phyloP scores from a whole-genome alignment of 1,140 invertebrate species.

The Reticulitermes speratus region DNA sequence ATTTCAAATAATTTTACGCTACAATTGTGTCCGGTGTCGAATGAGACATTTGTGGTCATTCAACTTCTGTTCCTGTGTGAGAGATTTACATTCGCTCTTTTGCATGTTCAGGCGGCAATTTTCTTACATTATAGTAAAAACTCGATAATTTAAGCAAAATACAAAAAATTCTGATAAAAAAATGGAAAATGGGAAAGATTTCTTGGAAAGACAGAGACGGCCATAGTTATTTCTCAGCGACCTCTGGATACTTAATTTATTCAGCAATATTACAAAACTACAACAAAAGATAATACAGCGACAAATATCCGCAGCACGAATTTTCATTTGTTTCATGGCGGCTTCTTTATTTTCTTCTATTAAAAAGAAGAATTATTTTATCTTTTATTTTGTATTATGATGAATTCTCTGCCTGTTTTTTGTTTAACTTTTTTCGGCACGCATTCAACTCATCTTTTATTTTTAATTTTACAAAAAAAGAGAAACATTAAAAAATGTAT shows the following conservation, averaged over 20 bases:
- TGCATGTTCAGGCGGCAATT: no score
- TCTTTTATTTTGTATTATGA: conserved; percentile 18
- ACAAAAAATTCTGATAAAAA: no score
- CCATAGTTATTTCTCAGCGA: background rate
- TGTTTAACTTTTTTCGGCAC: background rate
- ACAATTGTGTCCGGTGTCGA: no score
- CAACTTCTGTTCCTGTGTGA: no score
- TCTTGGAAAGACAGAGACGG: background rate
- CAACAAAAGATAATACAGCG: background rate
- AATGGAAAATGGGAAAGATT: no score
- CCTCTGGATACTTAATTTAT: background rate
- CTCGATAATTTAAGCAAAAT: no score
- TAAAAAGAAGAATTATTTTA: background rate
- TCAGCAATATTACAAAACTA: background rate
- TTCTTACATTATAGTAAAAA: no score
- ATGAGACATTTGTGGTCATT: no score
- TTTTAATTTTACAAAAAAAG: conserved; percentile 11
- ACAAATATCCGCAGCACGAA: background rate
- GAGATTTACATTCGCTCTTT: no score
- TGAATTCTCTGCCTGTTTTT: background rate
- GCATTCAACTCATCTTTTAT: background rate
- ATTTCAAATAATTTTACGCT: no score
- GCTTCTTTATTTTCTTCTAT: background rate
- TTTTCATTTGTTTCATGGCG: background rate
- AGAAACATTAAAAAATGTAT: conserved; percentile 18